Evolutionary conservation across 1,140 invertebrate genomes (phyloP).

Genomic region (Drosophila lacertosa): DNA sequence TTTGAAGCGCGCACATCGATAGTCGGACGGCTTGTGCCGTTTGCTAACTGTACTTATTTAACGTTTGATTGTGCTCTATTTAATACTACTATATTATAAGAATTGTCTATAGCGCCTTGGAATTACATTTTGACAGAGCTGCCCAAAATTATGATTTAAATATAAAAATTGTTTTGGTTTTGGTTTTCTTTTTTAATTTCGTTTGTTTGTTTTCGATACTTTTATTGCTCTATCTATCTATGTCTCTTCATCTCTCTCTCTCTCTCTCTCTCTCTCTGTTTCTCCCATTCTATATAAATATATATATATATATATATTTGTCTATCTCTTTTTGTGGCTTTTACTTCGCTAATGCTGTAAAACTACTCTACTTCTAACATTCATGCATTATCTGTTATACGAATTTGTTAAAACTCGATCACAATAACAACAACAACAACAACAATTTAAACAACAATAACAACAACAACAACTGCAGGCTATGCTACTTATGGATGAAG

Average conservation of each 20-base stretch:
- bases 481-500: constrained; percentile 95
- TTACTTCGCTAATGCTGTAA: constrained; percentile 45
- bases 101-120: constrained; percentile 14
- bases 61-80: constrained; percentile 30
- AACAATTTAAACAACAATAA: constrained; percentile 36
- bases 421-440: constrained; percentile 67
- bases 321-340: constrained; percentile 19
- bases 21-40: constrained; percentile 3
- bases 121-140: constrained; percentile 6
- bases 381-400: constrained; percentile 74
- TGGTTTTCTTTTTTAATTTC: constrained; percentile 23
- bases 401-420: constrained; percentile 66
- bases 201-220: constrained; percentile 15
- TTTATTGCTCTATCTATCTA: constrained; percentile 25
- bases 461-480: constrained; percentile 86
- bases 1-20: constrained; percentile 9
- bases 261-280: constrained; percentile 34
- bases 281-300: constrained; percentile 45
- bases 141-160: constrained; percentile 17
- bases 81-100: neutral
- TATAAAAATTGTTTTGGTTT: constrained; percentile 14
- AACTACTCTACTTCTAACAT: constrained; percentile 53
- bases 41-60: constrained; percentile 13
- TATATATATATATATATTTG: too few species aligned
- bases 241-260: constrained; percentile 33